Conservation (phyloP, 2,888 invertebrate genomes). For the Lampropteryx suffumata region DNA sequence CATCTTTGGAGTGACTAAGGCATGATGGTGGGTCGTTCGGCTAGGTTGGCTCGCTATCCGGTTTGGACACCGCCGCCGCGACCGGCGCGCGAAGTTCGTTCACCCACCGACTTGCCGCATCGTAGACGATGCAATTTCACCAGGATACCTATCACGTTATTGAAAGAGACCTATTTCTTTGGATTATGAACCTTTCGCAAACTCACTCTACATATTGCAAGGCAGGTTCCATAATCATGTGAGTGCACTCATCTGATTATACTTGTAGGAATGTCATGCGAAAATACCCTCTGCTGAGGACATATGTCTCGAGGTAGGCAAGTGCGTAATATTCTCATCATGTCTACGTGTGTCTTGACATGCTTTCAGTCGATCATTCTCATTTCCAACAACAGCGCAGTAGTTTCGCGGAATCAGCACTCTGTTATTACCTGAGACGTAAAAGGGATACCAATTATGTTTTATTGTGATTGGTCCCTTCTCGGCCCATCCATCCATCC, state of each 20-base stretch:
- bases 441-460: neutral
- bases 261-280: too few species aligned
- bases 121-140: constrained; percentile 67
- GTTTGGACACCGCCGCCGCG: constrained; percentile 59
- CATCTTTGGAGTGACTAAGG: constrained; percentile 14
- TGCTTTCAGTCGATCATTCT: too few species aligned
- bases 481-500: neutral
- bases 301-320: too few species aligned
- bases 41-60: constrained; percentile 72
- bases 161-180: constrained; percentile 36
- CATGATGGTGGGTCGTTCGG: constrained; percentile 43
- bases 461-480: constrained; percentile 7
- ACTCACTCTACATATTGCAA: constrained; percentile 3
- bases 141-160: constrained; percentile 53
- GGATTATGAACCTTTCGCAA: neutral
- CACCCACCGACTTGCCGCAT: constrained; percentile 64
- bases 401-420: too few species aligned
- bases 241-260: too few species aligned
- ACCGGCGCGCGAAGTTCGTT: constrained; percentile 66
- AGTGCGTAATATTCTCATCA: too few species aligned
- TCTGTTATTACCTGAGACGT: neutral
- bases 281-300: too few species aligned
- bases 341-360: too few species aligned
- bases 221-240: too few species aligned
- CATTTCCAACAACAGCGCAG: too few species aligned